Evolutionary conservation across 2,888 invertebrate species (phyloP).

Genomic region (Callosobruchus maculatus): DNA sequence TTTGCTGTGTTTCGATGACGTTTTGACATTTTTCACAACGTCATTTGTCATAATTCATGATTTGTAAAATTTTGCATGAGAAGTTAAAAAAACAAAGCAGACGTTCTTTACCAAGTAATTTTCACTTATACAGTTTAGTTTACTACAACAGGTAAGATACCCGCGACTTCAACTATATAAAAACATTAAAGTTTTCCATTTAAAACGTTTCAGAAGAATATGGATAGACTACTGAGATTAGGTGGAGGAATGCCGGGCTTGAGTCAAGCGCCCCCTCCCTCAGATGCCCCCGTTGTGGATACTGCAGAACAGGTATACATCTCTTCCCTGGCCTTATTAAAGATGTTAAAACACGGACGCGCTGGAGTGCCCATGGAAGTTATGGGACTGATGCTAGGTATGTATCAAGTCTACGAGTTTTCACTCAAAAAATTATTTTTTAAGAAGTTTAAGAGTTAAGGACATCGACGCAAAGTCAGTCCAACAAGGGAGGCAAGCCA

Average conservation of each 20-base stretch:
- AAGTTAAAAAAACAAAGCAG: not conserved
- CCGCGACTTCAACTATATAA: not conserved
- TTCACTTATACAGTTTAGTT: not conserved
- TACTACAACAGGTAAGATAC: not conserved
- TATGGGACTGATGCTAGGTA: constrained; percentile 93
- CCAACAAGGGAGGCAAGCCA: too few relatives aligned
- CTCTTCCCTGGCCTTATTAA: constrained; percentile 90
- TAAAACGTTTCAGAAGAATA: constrained; percentile 39
- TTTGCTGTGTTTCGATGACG: not conserved
- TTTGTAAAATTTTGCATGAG: not conserved
- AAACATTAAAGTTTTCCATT: not conserved
- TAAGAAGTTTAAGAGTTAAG: too few relatives aligned
- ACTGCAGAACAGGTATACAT: constrained; percentile 99
- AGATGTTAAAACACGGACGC: constrained; percentile 99
- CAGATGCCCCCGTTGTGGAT: constrained; percentile 98
- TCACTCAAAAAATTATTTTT: not conserved
- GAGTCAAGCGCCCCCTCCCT: constrained; percentile 85
- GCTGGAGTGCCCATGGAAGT: constrained; percentile 99
- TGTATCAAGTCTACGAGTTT: not conserved
- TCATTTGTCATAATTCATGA: not conserved
- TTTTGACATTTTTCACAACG: too few relatives aligned
- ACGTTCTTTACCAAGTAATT: not conserved
- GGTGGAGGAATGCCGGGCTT: constrained; percentile 86
- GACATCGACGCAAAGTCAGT: too few relatives aligned
- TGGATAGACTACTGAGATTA: constrained; percentile 91